Percentiles rank a stretch among this genome's conserved stretches.
Evolutionary conservation across 2,888 invertebrate species (phyloP).

Genomic region (Ornithoptera priamus): DNA sequence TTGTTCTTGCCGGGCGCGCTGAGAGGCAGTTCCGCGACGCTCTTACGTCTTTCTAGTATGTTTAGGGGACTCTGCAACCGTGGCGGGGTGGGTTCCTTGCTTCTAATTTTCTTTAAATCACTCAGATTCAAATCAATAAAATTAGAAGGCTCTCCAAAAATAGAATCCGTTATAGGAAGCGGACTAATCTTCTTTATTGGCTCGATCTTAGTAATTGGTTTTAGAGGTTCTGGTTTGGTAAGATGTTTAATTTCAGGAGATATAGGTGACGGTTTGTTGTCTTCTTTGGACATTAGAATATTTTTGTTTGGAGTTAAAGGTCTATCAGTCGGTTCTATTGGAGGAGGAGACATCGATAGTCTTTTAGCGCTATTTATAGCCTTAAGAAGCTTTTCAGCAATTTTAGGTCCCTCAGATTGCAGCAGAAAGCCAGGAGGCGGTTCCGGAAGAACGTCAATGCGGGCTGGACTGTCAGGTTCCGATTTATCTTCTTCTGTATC

Average conservation of each 20-base stretch:
- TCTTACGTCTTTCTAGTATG: constrained; percentile 66
- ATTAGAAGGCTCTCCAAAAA: constrained; percentile 68
- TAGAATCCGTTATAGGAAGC: constrained; percentile 51
- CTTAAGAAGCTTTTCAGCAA: constrained; percentile 82
- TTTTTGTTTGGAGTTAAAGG: constrained; percentile 61
- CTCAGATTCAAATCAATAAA: constrained; percentile 55
- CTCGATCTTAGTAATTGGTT: constrained; percentile 49
- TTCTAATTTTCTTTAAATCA: constrained; percentile 62
- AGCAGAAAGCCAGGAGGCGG: constrained; percentile 71
- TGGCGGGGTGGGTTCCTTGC: constrained; percentile 58
- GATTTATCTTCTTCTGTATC: constrained; percentile 75
- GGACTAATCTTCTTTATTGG: constrained; percentile 52
- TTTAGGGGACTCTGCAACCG: constrained; percentile 64
- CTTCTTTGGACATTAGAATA: constrained; percentile 38
- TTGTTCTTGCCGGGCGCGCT: constrained; percentile 74
- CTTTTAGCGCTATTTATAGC: constrained; percentile 80
- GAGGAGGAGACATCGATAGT: constrained; percentile 72
- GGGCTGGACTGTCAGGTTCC: constrained; percentile 72
- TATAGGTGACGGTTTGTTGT: constrained; percentile 40
- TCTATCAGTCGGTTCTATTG: constrained; percentile 47
- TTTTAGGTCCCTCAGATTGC: constrained; percentile 78
- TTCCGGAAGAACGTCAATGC: constrained; percentile 74
- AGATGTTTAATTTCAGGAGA: constrained; percentile 47
- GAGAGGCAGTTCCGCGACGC: constrained; percentile 65
- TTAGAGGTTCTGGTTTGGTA: constrained; percentile 48